Evolutionary conservation across 2,113 vertebrate genomes (phyloP).

Genomic region (Pavo muticus): DNA sequence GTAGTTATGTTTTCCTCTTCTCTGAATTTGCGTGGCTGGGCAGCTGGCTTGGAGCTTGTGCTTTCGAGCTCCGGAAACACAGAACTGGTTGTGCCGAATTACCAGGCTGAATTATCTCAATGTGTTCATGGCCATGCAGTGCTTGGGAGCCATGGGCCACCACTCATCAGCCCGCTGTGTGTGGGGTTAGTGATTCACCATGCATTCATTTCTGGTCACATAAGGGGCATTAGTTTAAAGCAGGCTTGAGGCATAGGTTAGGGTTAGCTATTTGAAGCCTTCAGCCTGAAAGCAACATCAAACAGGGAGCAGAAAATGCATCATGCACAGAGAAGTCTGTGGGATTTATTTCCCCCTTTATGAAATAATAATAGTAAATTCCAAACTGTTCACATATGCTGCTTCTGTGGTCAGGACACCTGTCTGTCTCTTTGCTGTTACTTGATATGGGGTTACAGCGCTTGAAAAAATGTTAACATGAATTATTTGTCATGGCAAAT

Average conservation of each 20-base stretch:
- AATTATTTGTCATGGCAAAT: slow-evolving; percentile 39
- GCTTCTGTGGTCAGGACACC: slow-evolving; percentile 53
- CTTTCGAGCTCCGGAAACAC: background rate
- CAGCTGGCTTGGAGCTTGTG: slow-evolving; percentile 6
- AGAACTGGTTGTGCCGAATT: background rate
- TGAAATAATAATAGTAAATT: slow-evolving; percentile 45
- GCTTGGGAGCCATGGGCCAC: background rate
- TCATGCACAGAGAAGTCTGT: slow-evolving; percentile 44
- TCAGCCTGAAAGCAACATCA: slow-evolving; percentile 51
- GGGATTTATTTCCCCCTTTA: slow-evolving; percentile 53
- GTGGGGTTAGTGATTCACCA: slow-evolving; percentile 58
- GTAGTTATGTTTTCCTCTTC: background rate
- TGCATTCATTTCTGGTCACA: slow-evolving; percentile 63
- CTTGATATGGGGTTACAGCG: slow-evolving; percentile 36
- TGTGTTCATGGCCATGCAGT: accelerated
- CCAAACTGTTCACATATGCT: slow-evolving; percentile 24
- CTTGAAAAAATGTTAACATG: slow-evolving; percentile 53
- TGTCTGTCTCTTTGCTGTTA: slow-evolving; percentile 54
- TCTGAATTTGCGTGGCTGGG: background rate
- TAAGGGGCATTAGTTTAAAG: slow-evolving; percentile 34
- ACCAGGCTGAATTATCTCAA: background rate
- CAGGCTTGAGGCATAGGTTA: slow-evolving; percentile 48
- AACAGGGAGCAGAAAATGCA: slow-evolving; percentile 59
- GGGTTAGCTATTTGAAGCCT: slow-evolving; percentile 40
- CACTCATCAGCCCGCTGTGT: background rate